Percentiles rank a stretch among this genome's conserved stretches.
These are phyloP conservation scores for Atrina japonica DNA, from an alignment of 2,888 invertebrate genomes.

Conservation along the genomic window DNA sequence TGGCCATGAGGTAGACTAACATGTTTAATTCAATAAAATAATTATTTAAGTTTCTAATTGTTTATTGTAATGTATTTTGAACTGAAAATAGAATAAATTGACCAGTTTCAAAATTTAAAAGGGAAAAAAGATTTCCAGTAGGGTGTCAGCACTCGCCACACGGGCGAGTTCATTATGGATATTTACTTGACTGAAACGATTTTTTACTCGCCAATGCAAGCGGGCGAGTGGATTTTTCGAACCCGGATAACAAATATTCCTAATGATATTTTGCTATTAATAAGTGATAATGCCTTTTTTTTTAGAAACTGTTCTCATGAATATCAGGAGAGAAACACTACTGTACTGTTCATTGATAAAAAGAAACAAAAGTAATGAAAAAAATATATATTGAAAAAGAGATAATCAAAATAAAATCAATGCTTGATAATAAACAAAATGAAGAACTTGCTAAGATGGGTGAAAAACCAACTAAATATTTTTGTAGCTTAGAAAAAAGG, in stretches of 20 bases:
- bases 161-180: too few relatives aligned
- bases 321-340: slow-evolving; percentile 30
- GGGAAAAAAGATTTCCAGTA: too few relatives aligned
- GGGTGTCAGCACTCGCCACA: too few relatives aligned
- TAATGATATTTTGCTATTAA: slow-evolving; percentile 18
- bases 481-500: slow-evolving; percentile 16
- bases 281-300: slow-evolving; percentile 34
- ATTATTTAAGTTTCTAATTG: too few relatives aligned
- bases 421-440: background rate
- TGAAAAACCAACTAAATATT: slow-evolving; percentile 1
- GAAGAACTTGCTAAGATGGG: background rate
- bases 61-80: too few relatives aligned
- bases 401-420: background rate
- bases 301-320: slow-evolving; percentile 9
- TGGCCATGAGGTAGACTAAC: too few relatives aligned
- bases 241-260: background rate
- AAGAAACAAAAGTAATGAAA: slow-evolving; percentile 12
- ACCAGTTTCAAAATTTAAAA: too few relatives aligned
- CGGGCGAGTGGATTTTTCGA: too few relatives aligned
- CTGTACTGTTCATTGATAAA: slow-evolving; percentile 22
- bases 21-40: too few relatives aligned
- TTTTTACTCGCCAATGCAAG: too few relatives aligned
- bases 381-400: background rate
- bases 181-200: too few relatives aligned
- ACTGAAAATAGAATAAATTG: too few relatives aligned